Evolutionary conservation across 2,888 invertebrate genomes (phyloP), one percentile per base, ranked within the genome.

Genomic region (Scaptomyza reducta): DNA sequence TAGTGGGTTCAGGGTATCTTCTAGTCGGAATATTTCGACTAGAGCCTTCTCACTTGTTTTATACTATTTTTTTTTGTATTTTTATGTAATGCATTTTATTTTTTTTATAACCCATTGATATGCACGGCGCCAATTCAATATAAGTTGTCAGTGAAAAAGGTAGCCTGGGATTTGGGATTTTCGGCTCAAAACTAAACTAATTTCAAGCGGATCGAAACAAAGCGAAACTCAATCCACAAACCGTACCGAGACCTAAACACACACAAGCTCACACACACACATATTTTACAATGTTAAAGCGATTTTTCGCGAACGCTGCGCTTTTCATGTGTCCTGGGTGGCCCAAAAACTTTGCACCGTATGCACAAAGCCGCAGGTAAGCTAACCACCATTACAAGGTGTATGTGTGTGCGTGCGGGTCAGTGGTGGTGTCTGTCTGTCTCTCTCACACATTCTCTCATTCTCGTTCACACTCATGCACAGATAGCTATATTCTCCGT

Each of bases 111-210:
- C 40, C 44, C 14, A 67, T 73, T 67, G 66, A 71, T 45, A 65
- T 66, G 31, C 60, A 46, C 27, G 10, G 41, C 41, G 40, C 14
- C 61, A 66, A 75, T 74, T 60, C 54, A 70, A 74, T 74, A 75
- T 46, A 66, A 56, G 38, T 56, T 70, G 51, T 49, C 64, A 63
- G 69, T 51, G 14, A 18, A 38, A 56, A 51, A 61, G 50, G 42
- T 65, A 44, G 53, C 16, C 22, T 7, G 66, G 77, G 68, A 60
- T 60, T 60, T 62, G 53, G 56, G 49, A 33, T 49, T 49, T 40
- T 33, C n/a, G 33, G 29, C 49, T 35, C 49, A 54, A 74, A 81
- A 62, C 73, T 63, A 82, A 79, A 87, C 68, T 78, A 77, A 84
- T 80, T 70, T 84, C 62, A 54, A 51, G 45, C 38, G 45, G 67